These are phyloP conservation scores for Troides helena DNA, from an alignment of 2,888 invertebrate genomes.

Conservation along the genomic window DNA sequence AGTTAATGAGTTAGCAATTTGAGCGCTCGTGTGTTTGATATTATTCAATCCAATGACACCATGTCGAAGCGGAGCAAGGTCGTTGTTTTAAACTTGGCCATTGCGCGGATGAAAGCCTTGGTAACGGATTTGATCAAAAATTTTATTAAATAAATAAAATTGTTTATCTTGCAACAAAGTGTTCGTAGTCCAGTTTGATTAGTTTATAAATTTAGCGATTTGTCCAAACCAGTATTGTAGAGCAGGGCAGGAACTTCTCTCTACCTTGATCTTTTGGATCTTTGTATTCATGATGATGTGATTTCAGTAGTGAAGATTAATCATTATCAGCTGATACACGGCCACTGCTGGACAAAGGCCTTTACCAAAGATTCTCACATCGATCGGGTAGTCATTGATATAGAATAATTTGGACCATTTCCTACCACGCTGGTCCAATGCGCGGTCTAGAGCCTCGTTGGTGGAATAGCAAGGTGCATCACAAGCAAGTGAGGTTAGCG, in stretches of 20 bases:
- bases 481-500: too few species aligned
- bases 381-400: too few species aligned
- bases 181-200: neutral
- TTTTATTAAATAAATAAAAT: conserved; percentile 1
- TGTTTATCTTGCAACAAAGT: neutral
- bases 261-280: too few species aligned
- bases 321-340: too few species aligned
- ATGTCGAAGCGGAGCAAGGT: conserved; percentile 25
- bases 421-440: too few species aligned
- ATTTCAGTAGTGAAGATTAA: too few species aligned
- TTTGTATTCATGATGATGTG: too few species aligned
- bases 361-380: too few species aligned
- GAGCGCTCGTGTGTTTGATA: conserved; percentile 21
- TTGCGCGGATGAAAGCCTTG: conserved; percentile 16
- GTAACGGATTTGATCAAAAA: neutral
- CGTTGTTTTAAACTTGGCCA: conserved; percentile 18
- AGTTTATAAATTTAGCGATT: neutral
- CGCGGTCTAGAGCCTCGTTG: too few species aligned
- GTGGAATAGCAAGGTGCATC: too few species aligned
- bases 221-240: neutral
- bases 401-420: too few species aligned
- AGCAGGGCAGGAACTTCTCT: neutral
- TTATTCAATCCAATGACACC: conserved; percentile 22
- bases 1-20: conserved; percentile 33
- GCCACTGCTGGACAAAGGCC: too few species aligned